A percentile compares a stretch with the other conserved stretches of the same genome.
phyloP scores from a whole-genome alignment of 2,888 invertebrate genomes.

The Oxystoma pomonae region DNA sequence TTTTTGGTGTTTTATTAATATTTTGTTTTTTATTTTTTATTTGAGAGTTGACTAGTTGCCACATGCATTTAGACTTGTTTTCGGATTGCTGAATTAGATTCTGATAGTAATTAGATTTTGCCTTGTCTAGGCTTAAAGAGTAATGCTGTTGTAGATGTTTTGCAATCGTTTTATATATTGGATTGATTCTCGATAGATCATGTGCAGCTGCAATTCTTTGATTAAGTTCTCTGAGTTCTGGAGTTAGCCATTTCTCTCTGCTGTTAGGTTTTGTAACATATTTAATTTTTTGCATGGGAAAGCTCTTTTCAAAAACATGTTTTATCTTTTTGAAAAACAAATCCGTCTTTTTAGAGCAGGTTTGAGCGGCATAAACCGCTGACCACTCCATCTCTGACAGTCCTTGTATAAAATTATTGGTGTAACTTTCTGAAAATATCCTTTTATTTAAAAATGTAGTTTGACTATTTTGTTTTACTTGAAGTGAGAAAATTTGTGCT shows the following conservation, averaged over 20 bases:
- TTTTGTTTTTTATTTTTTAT: no score
- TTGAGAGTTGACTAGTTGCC: no score
- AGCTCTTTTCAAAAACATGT: background rate
- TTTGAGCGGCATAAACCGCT: background rate
- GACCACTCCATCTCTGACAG: background rate
- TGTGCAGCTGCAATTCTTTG: background rate
- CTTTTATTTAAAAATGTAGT: background rate
- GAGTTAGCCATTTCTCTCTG: background rate
- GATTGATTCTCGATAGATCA: background rate
- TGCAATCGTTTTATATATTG: background rate
- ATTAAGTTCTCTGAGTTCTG: background rate
- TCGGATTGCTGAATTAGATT: no score
- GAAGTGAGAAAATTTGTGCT: background rate
- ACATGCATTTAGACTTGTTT: no score
- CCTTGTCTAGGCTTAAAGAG: background rate
- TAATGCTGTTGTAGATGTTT: background rate
- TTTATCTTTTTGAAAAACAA: background rate
- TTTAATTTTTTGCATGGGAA: background rate
- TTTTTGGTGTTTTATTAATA: no score
- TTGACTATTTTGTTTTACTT: background rate
- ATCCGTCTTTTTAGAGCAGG: background rate
- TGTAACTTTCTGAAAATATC: background rate
- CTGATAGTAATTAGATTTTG: background rate
- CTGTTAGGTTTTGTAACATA: background rate
- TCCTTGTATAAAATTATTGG: background rate